Percentiles rank a stretch among this genome's conserved stretches.
Conservation (phyloP, 2,888 invertebrate genomes). For the Drosophila formosana region DNA sequence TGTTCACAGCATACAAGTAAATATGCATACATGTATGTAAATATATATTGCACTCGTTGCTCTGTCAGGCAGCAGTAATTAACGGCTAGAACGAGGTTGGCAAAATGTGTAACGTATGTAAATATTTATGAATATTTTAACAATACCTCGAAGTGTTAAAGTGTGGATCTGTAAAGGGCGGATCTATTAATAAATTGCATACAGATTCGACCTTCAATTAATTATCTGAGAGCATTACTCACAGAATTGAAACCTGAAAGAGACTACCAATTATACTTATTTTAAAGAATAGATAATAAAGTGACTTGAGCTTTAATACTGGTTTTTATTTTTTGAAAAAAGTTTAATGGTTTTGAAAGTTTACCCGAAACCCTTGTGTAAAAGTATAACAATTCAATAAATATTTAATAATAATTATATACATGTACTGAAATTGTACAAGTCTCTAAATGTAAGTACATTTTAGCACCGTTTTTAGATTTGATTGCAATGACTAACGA, state of each 20-base stretch:
- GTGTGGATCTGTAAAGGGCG: conserved; percentile 18
- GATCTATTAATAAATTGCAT: conserved; percentile 2
- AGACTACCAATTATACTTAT: neutral
- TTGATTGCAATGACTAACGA: neutral
- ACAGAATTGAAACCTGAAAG: neutral
- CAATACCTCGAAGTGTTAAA: conserved; percentile 4
- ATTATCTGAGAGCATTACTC: neutral
- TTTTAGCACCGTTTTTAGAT: neutral
- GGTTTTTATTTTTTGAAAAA: neutral
- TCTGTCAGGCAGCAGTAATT: conserved; percentile 19
- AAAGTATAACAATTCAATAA: conserved; percentile 1
- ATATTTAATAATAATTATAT: neutral
- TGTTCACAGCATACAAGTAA: neutral
- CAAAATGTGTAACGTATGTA: conserved; percentile 20
- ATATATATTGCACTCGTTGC: conserved; percentile 1
- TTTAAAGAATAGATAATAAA: neutral
- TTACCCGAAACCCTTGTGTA: neutral
- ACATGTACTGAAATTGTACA: neutral
- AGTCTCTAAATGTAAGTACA: neutral
- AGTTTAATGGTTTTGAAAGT: neutral
- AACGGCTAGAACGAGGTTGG: conserved; percentile 20
- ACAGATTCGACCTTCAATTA: conserved; percentile 11
- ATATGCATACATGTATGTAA: conserved; percentile 2
- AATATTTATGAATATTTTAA: conserved; percentile 7
- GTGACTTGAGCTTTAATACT: neutral